Conservation (phyloP, 2,797 vertebrate genomes). For the Notamacropus eugenii region DNA sequence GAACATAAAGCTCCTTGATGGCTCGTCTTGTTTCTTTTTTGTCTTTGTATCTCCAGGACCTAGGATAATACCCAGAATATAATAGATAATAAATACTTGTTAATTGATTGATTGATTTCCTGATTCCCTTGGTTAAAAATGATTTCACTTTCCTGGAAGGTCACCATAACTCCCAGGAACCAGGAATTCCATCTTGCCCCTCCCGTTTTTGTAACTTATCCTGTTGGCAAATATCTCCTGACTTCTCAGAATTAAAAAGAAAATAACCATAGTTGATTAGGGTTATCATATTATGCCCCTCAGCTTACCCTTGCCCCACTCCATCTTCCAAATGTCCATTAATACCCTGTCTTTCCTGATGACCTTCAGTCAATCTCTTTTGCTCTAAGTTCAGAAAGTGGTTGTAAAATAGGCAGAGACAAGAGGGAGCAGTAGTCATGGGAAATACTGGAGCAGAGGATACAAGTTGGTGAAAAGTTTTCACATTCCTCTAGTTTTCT, state of each 20-base stretch:
- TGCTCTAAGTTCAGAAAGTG: no score
- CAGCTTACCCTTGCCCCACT: not conserved
- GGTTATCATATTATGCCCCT: not conserved
- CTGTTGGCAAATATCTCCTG: not conserved
- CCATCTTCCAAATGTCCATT: not conserved
- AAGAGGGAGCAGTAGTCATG: not conserved
- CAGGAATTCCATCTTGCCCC: not conserved
- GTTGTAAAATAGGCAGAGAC: not conserved
- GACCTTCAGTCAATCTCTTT: rapidly evolving
- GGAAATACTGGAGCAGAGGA: not conserved
- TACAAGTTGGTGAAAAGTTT: conserved; percentile 25
- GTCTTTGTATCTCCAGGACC: not conserved
- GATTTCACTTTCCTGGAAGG: not conserved
- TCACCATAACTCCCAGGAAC: not conserved
- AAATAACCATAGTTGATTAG: not conserved
- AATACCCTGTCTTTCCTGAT: not conserved
- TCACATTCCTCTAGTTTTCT: not conserved
- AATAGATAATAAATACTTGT: not conserved
- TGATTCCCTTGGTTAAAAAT: not conserved
- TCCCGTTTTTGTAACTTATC: not conserved
- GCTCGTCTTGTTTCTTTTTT: not conserved
- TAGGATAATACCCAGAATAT: not conserved
- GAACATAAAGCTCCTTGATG: not conserved
- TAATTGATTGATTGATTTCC: not conserved
- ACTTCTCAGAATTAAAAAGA: not conserved